phyloP scores from a whole-genome alignment of 92 coral and sea anemone species.

The Desmophyllum pertusum region DNA sequence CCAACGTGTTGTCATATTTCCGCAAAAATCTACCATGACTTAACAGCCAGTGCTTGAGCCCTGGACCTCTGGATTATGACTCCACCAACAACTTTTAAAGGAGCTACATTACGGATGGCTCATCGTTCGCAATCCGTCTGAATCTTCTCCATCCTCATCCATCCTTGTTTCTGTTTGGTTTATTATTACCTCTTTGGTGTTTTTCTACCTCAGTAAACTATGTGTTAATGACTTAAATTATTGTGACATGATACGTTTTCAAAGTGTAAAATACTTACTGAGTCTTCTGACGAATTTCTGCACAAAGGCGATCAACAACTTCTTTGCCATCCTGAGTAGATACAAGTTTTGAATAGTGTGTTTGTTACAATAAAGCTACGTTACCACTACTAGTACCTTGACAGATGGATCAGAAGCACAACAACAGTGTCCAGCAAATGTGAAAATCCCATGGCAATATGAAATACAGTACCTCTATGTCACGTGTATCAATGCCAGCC shows the following conservation, averaged over 20 bases:
- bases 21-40: no score
- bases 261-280: constrained; percentile 60
- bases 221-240: no score
- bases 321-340: constrained; percentile 76
- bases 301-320: constrained; percentile 80
- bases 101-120: neutral
- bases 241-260: neutral
- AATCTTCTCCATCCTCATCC: no score
- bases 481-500: constrained; percentile 70
- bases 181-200: no score
- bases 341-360: neutral
- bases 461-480: constrained; percentile 68
- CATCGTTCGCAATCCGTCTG: no score
- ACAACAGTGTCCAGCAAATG: no score
- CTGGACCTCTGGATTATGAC: no score
- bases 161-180: no score
- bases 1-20: no score
- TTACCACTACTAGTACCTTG: neutral
- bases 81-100: neutral
- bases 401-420: neutral
- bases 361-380: no score
- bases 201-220: no score
- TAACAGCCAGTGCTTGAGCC: no score
- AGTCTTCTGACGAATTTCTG: constrained; percentile 79
- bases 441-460: neutral